phyloP scores from a whole-genome alignment of 2,888 invertebrate species.

The Rhingia rostrata region DNA sequence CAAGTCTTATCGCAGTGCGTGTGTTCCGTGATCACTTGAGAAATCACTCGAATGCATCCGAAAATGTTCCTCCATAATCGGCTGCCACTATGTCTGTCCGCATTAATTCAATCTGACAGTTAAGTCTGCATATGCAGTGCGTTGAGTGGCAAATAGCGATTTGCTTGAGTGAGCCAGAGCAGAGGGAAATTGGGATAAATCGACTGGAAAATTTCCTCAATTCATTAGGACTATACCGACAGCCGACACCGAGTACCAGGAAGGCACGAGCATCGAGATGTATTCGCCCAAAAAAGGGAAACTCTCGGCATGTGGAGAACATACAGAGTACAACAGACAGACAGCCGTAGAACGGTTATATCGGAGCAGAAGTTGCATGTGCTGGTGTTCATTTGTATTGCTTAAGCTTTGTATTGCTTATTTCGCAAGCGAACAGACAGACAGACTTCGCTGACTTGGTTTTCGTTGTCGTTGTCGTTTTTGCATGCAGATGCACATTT shows the following conservation, averaged over 20 bases:
- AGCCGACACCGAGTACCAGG: background rate
- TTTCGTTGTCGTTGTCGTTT: background rate
- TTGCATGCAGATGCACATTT: slow-evolving; percentile 53
- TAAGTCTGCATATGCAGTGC: slow-evolving; percentile 2
- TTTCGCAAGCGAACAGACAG: slow-evolving; percentile 1
- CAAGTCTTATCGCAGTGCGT: slow-evolving; percentile 1
- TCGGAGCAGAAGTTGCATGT: background rate
- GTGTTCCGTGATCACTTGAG: slow-evolving; percentile 23
- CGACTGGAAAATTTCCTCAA: slow-evolving; percentile 57
- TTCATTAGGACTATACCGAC: slow-evolving; percentile 27
- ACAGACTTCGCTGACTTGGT: background rate
- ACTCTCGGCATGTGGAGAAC: slow-evolving; percentile 1
- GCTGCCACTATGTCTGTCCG: slow-evolving; percentile 32
- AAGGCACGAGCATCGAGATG: slow-evolving; percentile 19
- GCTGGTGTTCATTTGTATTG: background rate
- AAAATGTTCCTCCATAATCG: slow-evolving; percentile 23
- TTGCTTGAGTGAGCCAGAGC: background rate
- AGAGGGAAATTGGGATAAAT: slow-evolving; percentile 46
- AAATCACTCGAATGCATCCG: slow-evolving; percentile 41
- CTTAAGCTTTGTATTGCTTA: background rate
- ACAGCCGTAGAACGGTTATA: slow-evolving; percentile 4
- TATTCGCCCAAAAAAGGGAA: slow-evolving; percentile 20
- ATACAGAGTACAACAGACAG: slow-evolving; percentile 25
- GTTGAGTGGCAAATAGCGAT: background rate
- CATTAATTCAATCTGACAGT: slow-evolving; percentile 55